Percentiles rank a stretch among this genome's conserved stretches.
phyloP scores from a whole-genome alignment of 2,888 invertebrate species.

The Scrobipalpa costella region DNA sequence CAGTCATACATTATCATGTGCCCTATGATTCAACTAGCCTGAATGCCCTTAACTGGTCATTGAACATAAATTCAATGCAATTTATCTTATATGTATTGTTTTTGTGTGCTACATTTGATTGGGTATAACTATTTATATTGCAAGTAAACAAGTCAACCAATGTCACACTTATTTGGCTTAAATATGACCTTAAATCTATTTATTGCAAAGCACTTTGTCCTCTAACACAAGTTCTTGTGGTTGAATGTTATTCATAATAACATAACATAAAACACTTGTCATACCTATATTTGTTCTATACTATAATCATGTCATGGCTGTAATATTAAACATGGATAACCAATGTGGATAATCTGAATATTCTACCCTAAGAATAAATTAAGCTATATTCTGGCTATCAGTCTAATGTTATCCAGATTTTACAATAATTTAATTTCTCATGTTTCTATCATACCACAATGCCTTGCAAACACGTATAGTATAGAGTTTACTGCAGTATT shows the following conservation, averaged over 20 bases:
- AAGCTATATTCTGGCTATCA: too few relatives aligned
- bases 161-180: background rate
- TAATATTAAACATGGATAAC: too few relatives aligned
- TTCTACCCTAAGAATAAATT: too few relatives aligned
- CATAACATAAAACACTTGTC: too few relatives aligned
- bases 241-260: background rate
- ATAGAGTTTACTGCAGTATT: too few relatives aligned
- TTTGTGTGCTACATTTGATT: slow-evolving; percentile 4
- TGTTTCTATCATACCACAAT: too few relatives aligned
- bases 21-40: slow-evolving; percentile 8
- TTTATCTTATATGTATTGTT: background rate
- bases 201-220: background rate
- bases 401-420: too few relatives aligned
- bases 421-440: too few relatives aligned
- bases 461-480: too few relatives aligned
- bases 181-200: slow-evolving; percentile 11
- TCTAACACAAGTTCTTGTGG: background rate
- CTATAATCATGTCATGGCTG: too few relatives aligned
- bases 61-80: background rate
- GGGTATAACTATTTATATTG: background rate
- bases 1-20: background rate
- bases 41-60: background rate
- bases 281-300: too few relatives aligned
- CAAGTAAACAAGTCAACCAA: background rate
- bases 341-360: too few relatives aligned